These are phyloP conservation scores for Pycnomerus fuliginosus DNA, from an alignment of 2,888 invertebrate species.

Conservation along the genomic window DNA sequence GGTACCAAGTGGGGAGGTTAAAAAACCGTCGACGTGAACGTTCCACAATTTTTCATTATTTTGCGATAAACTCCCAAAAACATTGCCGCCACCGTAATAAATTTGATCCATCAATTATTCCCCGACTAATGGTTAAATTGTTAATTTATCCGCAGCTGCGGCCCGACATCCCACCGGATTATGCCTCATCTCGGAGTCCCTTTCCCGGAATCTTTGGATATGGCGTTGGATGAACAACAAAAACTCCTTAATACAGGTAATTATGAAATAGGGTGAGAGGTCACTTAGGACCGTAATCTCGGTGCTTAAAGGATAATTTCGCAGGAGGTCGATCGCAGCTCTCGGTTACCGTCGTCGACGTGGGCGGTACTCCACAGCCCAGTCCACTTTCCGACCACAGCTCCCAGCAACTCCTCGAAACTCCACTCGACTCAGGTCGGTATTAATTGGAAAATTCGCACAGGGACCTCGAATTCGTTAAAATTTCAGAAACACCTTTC, in stretches of 20 bases:
- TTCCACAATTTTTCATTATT: no score
- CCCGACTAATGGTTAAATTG: no score
- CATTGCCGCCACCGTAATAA: no score
- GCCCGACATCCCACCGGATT: slow-evolving; percentile 10
- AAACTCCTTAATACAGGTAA: slow-evolving; percentile 48
- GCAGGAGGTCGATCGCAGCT: slow-evolving; percentile 43
- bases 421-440: slow-evolving; percentile 43
- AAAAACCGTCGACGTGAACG: no score
- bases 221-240: slow-evolving; percentile 52
- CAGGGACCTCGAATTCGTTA: no score
- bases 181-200: slow-evolving; percentile 41
- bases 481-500: no score
- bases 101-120: no score
- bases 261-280: slow-evolving; percentile 3
- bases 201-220: slow-evolving; percentile 39
- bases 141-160: no score
- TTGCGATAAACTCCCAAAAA: no score
- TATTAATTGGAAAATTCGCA: not conserved
- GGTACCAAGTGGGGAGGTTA: no score
- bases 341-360: slow-evolving; percentile 52
- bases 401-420: slow-evolving; percentile 50
- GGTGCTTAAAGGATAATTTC: slow-evolving; percentile 1
- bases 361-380: slow-evolving; percentile 45
- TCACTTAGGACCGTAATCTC: not conserved
- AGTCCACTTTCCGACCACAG: slow-evolving; percentile 50